phyloP scores from a whole-genome alignment of 2,113 vertebrate genomes.

The Origma solitaria region DNA sequence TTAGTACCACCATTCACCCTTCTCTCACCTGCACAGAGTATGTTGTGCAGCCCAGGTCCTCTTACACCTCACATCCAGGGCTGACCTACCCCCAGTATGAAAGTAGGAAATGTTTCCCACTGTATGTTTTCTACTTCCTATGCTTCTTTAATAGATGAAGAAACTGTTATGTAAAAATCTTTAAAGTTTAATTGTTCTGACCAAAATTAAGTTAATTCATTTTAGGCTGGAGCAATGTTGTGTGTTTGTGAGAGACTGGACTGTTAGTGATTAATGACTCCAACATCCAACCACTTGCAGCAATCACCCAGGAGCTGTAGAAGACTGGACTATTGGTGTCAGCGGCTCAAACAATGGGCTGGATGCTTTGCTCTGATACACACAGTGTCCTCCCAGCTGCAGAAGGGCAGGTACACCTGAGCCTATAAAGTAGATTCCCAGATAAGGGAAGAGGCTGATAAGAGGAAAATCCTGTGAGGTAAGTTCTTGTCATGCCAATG shows the following conservation, averaged over 20 bases:
- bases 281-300: not conserved
- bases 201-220: not conserved
- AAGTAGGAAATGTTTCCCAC: not conserved
- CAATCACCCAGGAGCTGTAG: not conserved
- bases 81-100: not conserved
- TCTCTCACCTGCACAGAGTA: not conserved
- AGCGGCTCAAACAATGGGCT: not conserved
- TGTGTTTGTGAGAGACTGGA: not conserved
- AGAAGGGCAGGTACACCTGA: not conserved
- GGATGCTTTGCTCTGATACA: not conserved
- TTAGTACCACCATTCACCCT: no score
- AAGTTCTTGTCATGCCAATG: not conserved
- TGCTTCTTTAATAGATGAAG: not conserved
- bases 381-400: no score
- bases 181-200: not conserved
- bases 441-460: not conserved
- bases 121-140: not conserved
- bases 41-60: not conserved
- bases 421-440: not conserved
- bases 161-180: not conserved
- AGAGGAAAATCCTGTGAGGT: not conserved
- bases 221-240: not conserved
- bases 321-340: not conserved
- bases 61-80: not conserved
- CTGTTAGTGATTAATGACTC: not conserved